Evolutionary conservation across 2,797 vertebrate genomes (phyloP).

Genomic region (Choloepus didactylus): DNA sequence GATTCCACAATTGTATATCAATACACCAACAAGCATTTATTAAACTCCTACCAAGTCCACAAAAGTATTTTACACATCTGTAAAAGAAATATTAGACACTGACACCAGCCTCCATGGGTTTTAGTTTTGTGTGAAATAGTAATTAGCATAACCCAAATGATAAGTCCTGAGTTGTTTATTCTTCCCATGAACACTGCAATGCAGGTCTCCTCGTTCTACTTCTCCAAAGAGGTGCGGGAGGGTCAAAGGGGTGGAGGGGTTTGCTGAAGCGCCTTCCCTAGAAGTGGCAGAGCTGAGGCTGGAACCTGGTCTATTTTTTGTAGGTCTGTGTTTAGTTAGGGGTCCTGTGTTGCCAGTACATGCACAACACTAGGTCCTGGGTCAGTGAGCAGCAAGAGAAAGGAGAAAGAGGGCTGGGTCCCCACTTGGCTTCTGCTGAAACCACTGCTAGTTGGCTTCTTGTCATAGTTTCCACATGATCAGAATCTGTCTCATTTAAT

Average conservation of each 20-base stretch:
- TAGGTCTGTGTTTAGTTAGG: background rate
- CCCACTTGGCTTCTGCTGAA: background rate
- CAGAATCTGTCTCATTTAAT: background rate
- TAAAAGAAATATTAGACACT: background rate
- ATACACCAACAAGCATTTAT: background rate
- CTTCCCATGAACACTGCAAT: background rate
- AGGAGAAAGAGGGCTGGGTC: background rate
- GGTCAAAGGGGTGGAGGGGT: background rate
- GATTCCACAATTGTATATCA: background rate
- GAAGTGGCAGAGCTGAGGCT: background rate
- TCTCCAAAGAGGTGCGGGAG: background rate
- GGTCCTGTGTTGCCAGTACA: background rate
- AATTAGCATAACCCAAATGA: background rate
- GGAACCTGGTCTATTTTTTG: background rate
- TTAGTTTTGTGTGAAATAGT: slow-evolving; percentile 9
- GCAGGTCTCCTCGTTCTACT: background rate
- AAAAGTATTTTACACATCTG: background rate
- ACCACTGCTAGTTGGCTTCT: background rate
- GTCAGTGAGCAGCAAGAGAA: background rate
- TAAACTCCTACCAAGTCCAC: background rate
- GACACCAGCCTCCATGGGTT: background rate
- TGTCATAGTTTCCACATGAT: background rate
- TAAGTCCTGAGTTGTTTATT: background rate
- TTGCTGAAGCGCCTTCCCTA: background rate
- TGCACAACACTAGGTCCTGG: background rate